Evolutionary conservation across 2,797 vertebrate species (phyloP).

Genomic region (Amphiprion clarkii): DNA sequence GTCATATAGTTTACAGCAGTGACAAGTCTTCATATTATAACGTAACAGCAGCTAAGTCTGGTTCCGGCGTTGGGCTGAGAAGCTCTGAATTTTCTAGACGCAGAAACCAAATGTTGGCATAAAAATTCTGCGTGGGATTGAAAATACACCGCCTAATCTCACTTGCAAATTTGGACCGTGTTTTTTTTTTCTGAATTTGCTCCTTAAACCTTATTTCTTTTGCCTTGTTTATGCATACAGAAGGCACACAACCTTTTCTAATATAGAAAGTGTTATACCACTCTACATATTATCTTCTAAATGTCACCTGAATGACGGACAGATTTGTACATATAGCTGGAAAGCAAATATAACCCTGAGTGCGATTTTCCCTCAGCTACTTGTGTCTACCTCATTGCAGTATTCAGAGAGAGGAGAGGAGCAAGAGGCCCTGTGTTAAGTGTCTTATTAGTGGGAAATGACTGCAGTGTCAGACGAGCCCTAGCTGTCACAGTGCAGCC

Average conservation of each 20-base stretch:
- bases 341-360: slow-evolving; percentile 75
- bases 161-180: slow-evolving; percentile 31
- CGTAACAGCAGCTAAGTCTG: slow-evolving; percentile 9
- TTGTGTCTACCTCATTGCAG: slow-evolving; percentile 70
- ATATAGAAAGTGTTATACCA: slow-evolving; percentile 10
- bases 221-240: slow-evolving; percentile 10
- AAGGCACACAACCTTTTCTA: slow-evolving; percentile 21
- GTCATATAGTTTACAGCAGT: neutral
- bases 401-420: slow-evolving; percentile 71
- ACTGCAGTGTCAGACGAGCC: slow-evolving; percentile 74
- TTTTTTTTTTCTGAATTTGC: neutral
- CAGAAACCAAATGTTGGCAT: slow-evolving; percentile 26
- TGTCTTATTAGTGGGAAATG: slow-evolving; percentile 87
- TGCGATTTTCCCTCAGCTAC: slow-evolving; percentile 74
- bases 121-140: slow-evolving; percentile 17
- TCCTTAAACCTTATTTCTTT: slow-evolving; percentile 7
- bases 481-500: slow-evolving; percentile 79
- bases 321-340: slow-evolving; percentile 63
- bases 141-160: slow-evolving; percentile 30
- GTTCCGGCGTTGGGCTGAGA: slow-evolving; percentile 20
- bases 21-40: slow-evolving; percentile 21
- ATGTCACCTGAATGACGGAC: slow-evolving; percentile 57
- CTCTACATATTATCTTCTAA: slow-evolving; percentile 43
- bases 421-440: slow-evolving; percentile 82
- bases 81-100: slow-evolving; percentile 1